phyloP scores from a whole-genome alignment of 2,113 vertebrate species.

The Petaurus breviceps region DNA sequence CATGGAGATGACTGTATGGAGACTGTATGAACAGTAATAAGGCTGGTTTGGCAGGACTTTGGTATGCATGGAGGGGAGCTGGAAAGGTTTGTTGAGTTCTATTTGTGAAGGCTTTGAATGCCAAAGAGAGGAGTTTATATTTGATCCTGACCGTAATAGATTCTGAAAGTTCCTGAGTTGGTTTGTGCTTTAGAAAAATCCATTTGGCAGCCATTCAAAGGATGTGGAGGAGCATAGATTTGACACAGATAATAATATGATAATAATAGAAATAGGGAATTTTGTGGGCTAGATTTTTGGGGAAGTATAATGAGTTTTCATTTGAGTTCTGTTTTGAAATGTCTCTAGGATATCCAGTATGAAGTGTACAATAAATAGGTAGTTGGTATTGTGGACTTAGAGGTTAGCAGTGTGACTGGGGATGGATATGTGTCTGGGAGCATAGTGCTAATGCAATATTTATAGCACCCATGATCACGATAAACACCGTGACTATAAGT shows the following conservation, averaged over 20 bases:
- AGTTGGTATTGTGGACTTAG: background rate
- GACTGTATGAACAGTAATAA: background rate
- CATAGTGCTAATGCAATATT: no score
- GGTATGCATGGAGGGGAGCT: background rate
- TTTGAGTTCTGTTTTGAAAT: background rate
- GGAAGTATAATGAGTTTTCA: background rate
- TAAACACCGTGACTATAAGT: no score
- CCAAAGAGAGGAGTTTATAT: background rate
- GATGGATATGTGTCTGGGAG: background rate
- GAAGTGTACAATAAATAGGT: background rate
- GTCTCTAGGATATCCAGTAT: background rate
- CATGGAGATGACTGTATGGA: background rate
- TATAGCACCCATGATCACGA: no score
- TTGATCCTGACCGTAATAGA: background rate
- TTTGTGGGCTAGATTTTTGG: background rate
- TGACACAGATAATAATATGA: no score
- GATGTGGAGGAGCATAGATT: background rate
- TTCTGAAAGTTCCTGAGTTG: background rate
- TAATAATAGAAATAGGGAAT: background rate
- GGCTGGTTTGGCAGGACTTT: background rate
- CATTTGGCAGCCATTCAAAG: background rate
- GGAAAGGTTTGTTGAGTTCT: background rate
- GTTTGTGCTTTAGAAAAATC: background rate
- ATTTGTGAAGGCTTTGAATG: background rate
- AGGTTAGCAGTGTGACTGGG: background rate